Conservation (phyloP, 2,888 invertebrate genomes). For the Metopia argyrocephala region DNA sequence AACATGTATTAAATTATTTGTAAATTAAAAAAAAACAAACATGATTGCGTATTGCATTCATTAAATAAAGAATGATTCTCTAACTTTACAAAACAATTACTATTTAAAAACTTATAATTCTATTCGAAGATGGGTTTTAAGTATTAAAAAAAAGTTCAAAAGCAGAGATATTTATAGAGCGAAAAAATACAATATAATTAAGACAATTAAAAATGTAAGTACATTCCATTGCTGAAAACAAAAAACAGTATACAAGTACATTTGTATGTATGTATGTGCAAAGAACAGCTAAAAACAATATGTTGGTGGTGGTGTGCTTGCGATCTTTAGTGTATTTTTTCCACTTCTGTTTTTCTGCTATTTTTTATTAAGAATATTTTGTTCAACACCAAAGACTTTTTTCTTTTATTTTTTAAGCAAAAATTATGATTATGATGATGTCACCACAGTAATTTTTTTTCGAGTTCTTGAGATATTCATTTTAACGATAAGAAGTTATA, state of each 20-base stretch:
- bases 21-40: too few relatives aligned
- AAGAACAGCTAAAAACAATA: too few relatives aligned
- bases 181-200: neutral
- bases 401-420: conserved; percentile 19
- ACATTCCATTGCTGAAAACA: neutral
- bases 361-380: neutral
- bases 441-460: conserved; percentile 55
- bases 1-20: too few relatives aligned
- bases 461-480: conserved; percentile 44
- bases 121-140: too few relatives aligned
- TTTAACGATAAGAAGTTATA: conserved; percentile 30
- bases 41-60: too few relatives aligned
- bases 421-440: conserved; percentile 50
- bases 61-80: too few relatives aligned
- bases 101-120: neutral
- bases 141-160: too few relatives aligned
- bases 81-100: too few relatives aligned
- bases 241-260: neutral
- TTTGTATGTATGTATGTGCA: too few relatives aligned
- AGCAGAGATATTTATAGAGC: neutral
- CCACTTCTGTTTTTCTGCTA: conserved; percentile 5
- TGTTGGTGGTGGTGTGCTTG: neutral
- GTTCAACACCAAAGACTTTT: conserved; percentile 17
- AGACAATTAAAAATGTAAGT: neutral
- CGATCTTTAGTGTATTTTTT: conserved; percentile 9